These are phyloP conservation scores for Sminthopsis crassicaudata DNA, from an alignment of 2,113 vertebrate species.

Conservation along the genomic window DNA sequence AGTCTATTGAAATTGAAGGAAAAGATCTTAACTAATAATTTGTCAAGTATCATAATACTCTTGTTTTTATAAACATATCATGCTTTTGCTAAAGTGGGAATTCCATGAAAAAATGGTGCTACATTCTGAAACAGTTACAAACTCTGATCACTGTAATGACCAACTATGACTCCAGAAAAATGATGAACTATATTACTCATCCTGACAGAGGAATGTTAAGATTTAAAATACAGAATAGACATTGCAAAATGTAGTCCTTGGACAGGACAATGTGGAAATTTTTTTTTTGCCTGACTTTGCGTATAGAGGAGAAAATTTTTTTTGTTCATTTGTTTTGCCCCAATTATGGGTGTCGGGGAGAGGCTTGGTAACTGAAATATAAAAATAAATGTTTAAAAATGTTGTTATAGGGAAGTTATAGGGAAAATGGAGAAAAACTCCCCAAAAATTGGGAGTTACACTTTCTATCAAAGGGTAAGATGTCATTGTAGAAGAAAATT, in stretches of 20 bases:
- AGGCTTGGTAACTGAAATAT: background rate
- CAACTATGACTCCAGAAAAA: background rate
- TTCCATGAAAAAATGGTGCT: background rate
- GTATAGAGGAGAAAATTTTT: background rate
- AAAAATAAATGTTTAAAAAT: background rate
- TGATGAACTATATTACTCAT: no score
- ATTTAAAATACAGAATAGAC: background rate
- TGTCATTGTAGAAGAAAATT: background rate
- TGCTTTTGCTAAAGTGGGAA: background rate
- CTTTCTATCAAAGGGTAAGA: background rate
- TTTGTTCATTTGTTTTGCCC: no score
- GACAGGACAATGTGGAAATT: background rate
- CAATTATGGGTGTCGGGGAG: background rate
- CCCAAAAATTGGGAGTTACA: background rate
- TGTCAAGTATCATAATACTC: conserved; percentile 15
- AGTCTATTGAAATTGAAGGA: background rate
- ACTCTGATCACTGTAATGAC: background rate
- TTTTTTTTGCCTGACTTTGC: background rate
- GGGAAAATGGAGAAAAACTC: background rate
- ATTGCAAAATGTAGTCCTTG: background rate
- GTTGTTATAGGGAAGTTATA: background rate
- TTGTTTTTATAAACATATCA: background rate
- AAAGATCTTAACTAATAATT: background rate
- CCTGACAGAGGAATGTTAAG: background rate
- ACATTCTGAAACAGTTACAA: background rate